Conservation (phyloP, 2,797 vertebrate species). For the Cyclura pinguis region DNA sequence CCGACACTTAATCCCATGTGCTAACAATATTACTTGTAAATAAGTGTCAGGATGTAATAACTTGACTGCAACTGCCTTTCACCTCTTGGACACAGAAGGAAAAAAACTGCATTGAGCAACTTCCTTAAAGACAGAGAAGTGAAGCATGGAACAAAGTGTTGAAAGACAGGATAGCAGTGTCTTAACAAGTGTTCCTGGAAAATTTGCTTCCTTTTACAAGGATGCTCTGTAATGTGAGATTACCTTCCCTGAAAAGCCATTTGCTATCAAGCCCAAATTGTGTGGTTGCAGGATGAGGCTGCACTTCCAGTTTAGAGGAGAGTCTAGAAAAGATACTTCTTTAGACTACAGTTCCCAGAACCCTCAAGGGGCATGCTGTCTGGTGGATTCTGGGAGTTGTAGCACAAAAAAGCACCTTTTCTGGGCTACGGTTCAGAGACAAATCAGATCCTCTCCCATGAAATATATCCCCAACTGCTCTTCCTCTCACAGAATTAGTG, state of each 20-base stretch:
- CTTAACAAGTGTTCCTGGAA: neutral
- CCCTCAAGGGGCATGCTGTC: too few relatives aligned
- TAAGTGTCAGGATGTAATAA: neutral
- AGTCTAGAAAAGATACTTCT: too few relatives aligned
- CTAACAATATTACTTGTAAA: neutral
- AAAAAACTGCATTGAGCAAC: neutral
- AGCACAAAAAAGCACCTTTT: neutral
- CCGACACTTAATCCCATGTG: neutral
- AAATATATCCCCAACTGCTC: neutral
- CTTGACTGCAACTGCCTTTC: neutral
- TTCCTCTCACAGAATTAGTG: neutral
- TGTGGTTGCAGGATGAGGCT: too few relatives aligned
- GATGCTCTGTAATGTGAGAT: neutral
- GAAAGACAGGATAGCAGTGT: neutral
- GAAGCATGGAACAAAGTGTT: neutral
- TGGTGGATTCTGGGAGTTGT: too few relatives aligned
- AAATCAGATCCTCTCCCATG: neutral
- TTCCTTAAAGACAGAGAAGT: neutral
- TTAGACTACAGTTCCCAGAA: too few relatives aligned
- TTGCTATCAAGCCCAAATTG: neutral
- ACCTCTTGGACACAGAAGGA: neutral
- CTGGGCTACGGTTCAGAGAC: neutral
- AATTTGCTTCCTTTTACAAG: slow-evolving; percentile 4
- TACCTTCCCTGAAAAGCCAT: neutral
- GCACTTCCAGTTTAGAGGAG: neutral